Evolutionary conservation across 2,888 invertebrate genomes (phyloP).

Genomic region (Mesorhabditis belari): DNA sequence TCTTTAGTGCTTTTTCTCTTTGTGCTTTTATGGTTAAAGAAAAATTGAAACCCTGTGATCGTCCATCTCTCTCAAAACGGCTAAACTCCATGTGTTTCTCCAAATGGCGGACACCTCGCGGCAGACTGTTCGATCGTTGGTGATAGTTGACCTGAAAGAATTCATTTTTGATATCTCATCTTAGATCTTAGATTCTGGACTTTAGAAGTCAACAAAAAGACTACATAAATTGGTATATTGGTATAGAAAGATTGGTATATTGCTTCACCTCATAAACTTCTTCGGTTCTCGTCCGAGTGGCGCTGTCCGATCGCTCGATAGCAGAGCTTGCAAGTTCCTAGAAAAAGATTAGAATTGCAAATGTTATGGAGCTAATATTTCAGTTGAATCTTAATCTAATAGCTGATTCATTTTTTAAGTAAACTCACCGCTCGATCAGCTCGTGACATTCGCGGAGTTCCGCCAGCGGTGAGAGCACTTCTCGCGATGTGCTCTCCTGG

Average conservation of each 20-base stretch:
- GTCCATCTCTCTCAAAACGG: background rate
- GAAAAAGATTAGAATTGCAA: too few relatives aligned
- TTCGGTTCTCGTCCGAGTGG: background rate
- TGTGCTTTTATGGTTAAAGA: background rate
- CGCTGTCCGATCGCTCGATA: background rate
- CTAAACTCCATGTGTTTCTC: slow-evolving; percentile 28
- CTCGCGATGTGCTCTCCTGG: slow-evolving; percentile 16
- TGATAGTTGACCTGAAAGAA: slow-evolving; percentile 30
- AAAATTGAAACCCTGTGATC: background rate
- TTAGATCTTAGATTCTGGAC: background rate
- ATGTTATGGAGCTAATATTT: too few relatives aligned
- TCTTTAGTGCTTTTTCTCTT: too few relatives aligned
- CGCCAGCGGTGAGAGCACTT: slow-evolving; percentile 11
- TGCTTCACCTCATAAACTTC: slow-evolving; percentile 1
- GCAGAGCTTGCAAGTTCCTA: background rate
- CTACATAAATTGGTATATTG: background rate
- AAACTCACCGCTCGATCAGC: background rate
- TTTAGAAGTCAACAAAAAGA: too few relatives aligned
- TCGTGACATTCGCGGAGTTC: background rate
- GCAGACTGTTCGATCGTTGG: slow-evolving; percentile 36
- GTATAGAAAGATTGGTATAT: background rate
- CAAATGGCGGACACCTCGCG: slow-evolving; percentile 35
- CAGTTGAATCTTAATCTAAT: too few relatives aligned
- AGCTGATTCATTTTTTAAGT: too few relatives aligned
- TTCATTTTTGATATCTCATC: background rate